phyloP scores from a whole-genome alignment of 2,113 vertebrate genomes.

The Malaclemys terrapin region DNA sequence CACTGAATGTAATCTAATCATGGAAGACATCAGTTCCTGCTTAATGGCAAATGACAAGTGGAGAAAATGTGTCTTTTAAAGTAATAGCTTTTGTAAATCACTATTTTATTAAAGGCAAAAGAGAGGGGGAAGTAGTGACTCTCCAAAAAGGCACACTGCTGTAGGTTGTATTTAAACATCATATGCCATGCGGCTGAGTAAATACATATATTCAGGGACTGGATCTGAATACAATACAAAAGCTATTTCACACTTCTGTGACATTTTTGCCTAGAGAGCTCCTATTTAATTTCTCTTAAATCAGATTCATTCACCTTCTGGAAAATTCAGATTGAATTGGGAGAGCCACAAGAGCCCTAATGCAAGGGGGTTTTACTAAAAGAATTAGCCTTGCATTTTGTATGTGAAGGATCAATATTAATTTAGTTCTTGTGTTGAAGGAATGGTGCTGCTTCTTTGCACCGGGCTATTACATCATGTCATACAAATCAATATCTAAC shows the following conservation, averaged over 20 bases:
- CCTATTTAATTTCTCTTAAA: constrained; percentile 54
- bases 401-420: constrained; percentile 17
- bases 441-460: constrained; percentile 9
- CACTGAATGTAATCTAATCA: neutral
- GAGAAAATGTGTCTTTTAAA: constrained; percentile 29
- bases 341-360: constrained; percentile 14
- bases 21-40: neutral
- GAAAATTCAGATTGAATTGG: constrained; percentile 41
- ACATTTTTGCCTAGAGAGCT: constrained; percentile 44
- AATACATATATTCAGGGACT: neutral
- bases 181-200: constrained; percentile 17
- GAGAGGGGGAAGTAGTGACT: neutral
- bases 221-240: constrained; percentile 34
- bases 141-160: constrained; percentile 27
- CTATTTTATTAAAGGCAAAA: constrained; percentile 50
- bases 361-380: neutral
- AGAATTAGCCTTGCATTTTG: constrained; percentile 29
- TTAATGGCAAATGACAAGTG: neutral
- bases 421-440: constrained; percentile 30
- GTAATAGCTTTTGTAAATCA: constrained; percentile 22
- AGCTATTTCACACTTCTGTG: constrained; percentile 25
- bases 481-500: constrained; percentile 22
- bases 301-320: constrained; percentile 37
- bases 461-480: neutral
- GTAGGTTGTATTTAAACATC: constrained; percentile 61